Percentiles rank a stretch among this genome's conserved stretches.
These are phyloP conservation scores for Helicoverpa zea DNA, from an alignment of 1,140 invertebrate species.

Conservation along the genomic window DNA sequence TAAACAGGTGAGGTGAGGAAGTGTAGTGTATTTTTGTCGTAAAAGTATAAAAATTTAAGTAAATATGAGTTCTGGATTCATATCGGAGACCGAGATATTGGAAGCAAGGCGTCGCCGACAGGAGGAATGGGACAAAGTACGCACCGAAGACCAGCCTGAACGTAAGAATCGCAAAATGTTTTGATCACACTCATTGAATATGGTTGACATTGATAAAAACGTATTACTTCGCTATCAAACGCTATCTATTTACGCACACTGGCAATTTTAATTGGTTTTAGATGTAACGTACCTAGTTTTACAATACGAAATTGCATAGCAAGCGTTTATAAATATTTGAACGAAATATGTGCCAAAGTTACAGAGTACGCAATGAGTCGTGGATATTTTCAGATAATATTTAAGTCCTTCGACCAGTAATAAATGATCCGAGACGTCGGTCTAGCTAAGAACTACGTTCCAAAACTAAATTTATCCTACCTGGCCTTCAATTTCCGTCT, in stretches of 20 bases:
- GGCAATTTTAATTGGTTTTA: background rate
- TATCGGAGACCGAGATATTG: constrained; percentile 94
- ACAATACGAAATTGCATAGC: background rate
- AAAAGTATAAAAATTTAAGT: constrained; percentile 38
- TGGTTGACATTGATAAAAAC: constrained; percentile 41
- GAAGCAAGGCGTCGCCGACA: constrained; percentile 93
- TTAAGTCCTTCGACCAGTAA: too few species aligned
- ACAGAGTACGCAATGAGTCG: too few species aligned
- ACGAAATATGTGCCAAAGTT: too few species aligned
- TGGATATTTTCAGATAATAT: too few species aligned
- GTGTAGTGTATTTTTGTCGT: constrained; percentile 22
- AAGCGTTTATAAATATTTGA: background rate
- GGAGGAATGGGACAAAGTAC: constrained; percentile 98
- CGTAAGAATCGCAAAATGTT: constrained; percentile 86
- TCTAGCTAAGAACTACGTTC: too few species aligned
- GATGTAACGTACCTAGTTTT: background rate
- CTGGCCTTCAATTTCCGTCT: too few species aligned
- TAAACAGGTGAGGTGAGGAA: constrained; percentile 19
- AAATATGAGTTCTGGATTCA: constrained; percentile 95
- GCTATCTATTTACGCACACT: background rate
- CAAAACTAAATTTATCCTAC: too few species aligned
- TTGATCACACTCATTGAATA: constrained; percentile 8
- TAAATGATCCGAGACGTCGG: too few species aligned
- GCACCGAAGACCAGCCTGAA: constrained; percentile 95
- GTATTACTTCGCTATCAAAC: constrained; percentile 6